Base-by-base conservation (phyloP, 37 sponge, comb jelly and placozoan genomes). In the Cliona cf. orientalis region DNA sequence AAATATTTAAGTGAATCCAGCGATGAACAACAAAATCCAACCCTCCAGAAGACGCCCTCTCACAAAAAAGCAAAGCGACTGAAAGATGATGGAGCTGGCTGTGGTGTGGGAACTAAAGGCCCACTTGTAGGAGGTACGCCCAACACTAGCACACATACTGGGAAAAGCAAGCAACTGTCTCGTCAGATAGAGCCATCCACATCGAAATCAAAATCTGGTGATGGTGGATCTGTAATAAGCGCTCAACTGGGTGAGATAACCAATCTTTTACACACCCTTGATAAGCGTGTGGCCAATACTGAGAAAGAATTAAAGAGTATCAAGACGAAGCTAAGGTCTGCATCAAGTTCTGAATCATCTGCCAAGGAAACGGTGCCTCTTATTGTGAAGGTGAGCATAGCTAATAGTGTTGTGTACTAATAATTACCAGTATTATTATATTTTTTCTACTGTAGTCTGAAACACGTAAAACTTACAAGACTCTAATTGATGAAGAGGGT, bases 401-500 rank as follows among this genome's bases (percentile, higher is more conserved):
- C 23, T 37, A 12, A 36, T 9, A 67, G 9, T 31, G 6, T n/a
- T n/a, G n/a, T n/a, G n/a, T n/a, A n/a, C n/a, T 17, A 14, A 5
- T 22, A 58, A n/a, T 57, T 17, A 9, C 42, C 3, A 53, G n/a
- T 28, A 45, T 53, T 45, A 33, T 75, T 32, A 22, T 35, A 61
- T 38, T 56, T 39, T 43, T 4, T 66, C 26, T 64, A 1, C 0
- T 81, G 66, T 5, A 82, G 83, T 21, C 28, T 28, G 83, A 82
- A 73, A 73, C 65, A n/a, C 43, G 83, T 36, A 40, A 63, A 35
- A 34, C 65, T 17, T 82, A 82, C 66, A 35, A 72, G 40, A 28
- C 46, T 19, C 46, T 82, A 22, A 22, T 74, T 43, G 83, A 82
- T 31, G 83, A 82, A 21, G 83, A 82, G 7, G 49, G 73, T 1